A percentile compares a stretch with the other conserved stretches of the same genome.
Conservation (phyloP, 1,140 invertebrate species). For the Heterodera schachtii region DNA sequence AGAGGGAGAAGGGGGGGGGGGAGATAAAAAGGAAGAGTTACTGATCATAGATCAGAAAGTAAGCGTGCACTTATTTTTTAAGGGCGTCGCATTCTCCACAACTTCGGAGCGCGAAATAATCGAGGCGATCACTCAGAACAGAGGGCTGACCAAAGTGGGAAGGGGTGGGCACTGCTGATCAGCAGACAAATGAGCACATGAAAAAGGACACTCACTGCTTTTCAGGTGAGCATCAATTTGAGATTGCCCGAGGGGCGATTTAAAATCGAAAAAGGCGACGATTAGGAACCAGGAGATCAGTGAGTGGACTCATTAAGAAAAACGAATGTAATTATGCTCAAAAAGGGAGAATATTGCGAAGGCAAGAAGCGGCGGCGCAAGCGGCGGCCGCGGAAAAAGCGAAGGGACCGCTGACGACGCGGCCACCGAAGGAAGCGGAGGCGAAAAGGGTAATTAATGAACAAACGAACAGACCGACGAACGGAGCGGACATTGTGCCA, state of each 20-base stretch:
- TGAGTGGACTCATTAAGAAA: slow-evolving; percentile 42
- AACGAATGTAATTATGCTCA: not conserved
- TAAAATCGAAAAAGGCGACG: slow-evolving; percentile 61
- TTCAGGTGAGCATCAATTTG: slow-evolving; percentile 59
- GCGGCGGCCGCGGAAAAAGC: slow-evolving; percentile 2
- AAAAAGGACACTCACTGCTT: not conserved
- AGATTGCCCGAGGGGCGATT: slow-evolving; percentile 62
- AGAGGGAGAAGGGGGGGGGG: too few species aligned
- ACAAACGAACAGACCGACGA: not conserved
- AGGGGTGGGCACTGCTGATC: too few species aligned
- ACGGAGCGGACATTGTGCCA: not conserved
- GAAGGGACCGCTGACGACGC: slow-evolving; percentile 24
- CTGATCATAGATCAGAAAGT: too few species aligned
- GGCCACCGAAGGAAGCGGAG: slow-evolving; percentile 23
- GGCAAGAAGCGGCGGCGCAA: slow-evolving; percentile 25
- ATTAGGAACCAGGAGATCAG: slow-evolving; percentile 64
- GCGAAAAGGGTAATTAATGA: slow-evolving; percentile 9
- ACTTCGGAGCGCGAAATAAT: slow-evolving; percentile 61
- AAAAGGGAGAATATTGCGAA: slow-evolving; percentile 29
- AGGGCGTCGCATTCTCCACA: slow-evolving; percentile 63
- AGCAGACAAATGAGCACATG: not conserved
- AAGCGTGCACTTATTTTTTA: slow-evolving; percentile 27
- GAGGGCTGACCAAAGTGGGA: slow-evolving; percentile 54
- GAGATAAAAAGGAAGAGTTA: not conserved
- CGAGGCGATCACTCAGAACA: slow-evolving; percentile 58